Conservation (phyloP, 1,140 invertebrate species). For the Drosophila navojoa region DNA sequence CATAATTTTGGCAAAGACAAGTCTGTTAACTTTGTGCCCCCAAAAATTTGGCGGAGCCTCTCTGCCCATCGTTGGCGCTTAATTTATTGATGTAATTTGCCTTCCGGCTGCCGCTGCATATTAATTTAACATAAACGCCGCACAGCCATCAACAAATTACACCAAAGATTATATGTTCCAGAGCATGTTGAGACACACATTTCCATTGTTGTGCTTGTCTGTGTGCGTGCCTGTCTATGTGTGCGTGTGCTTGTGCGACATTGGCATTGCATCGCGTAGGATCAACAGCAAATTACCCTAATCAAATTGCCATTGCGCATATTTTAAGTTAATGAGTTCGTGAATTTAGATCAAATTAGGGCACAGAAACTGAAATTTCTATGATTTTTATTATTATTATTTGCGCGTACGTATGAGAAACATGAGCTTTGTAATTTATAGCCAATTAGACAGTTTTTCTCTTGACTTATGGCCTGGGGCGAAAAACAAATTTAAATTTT, state of each 20-base stretch:
- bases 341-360: constrained; percentile 72
- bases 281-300: constrained; percentile 79
- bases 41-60: constrained; percentile 21
- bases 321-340: constrained; percentile 79
- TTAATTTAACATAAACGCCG: constrained; percentile 75
- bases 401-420: not conserved
- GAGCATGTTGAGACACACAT: constrained; percentile 32
- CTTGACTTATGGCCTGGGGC: not conserved
- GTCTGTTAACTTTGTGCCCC: constrained; percentile 60
- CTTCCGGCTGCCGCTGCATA: constrained; percentile 58
- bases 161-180: constrained; percentile 61
- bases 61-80: constrained; percentile 36
- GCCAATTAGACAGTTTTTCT: not conserved
- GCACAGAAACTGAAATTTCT: constrained; percentile 4
- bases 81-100: constrained; percentile 75
- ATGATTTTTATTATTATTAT: constrained; percentile 2
- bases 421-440: not conserved
- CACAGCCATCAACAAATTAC: constrained; percentile 70
- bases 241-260: constrained; percentile 26
- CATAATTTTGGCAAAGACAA: constrained; percentile 62
- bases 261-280: constrained; percentile 57
- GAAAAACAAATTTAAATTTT: not conserved
- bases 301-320: constrained; percentile 78
- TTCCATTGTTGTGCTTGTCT: constrained; percentile 20
- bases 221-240: constrained; percentile 16